These are phyloP conservation scores for Cricetomys ansorgei DNA, from an alignment of 2,113 vertebrate species.

Conservation along the genomic window DNA sequence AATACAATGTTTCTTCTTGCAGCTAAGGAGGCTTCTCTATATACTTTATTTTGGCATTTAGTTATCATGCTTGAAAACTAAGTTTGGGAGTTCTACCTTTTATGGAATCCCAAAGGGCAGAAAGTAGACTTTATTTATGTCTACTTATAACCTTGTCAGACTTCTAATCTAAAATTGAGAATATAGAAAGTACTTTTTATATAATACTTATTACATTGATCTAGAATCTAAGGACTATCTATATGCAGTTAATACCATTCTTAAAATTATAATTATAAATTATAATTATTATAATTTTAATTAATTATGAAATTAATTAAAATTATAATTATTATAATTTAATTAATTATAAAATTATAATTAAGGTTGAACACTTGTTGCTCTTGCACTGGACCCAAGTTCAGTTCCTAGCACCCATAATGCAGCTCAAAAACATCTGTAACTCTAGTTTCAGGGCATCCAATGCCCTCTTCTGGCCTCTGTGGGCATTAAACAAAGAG, in stretches of 20 bases:
- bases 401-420: too few species aligned
- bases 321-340: too few species aligned
- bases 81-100: neutral
- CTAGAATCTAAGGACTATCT: slow-evolving; percentile 24
- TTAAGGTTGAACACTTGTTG: neutral
- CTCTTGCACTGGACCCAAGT: neutral
- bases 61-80: slow-evolving; percentile 24
- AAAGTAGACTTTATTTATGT: slow-evolving; percentile 37
- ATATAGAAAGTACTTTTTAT: neutral
- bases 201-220: slow-evolving; percentile 28
- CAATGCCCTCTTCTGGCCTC: neutral
- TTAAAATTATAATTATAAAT: slow-evolving; percentile 61
- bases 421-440: neutral
- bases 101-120: neutral
- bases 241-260: neutral
- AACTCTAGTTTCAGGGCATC: neutral
- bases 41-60: slow-evolving; percentile 41
- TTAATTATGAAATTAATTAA: too few species aligned
- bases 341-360: too few species aligned
- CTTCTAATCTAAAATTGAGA: neutral
- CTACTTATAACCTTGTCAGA: slow-evolving; percentile 30
- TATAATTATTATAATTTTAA: too few species aligned
- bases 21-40: neutral
- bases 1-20: slow-evolving; percentile 39
- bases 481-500: neutral